These are phyloP conservation scores for Eretmocerus hayati DNA, from an alignment of 2,888 invertebrate genomes.

Conservation along the genomic window DNA sequence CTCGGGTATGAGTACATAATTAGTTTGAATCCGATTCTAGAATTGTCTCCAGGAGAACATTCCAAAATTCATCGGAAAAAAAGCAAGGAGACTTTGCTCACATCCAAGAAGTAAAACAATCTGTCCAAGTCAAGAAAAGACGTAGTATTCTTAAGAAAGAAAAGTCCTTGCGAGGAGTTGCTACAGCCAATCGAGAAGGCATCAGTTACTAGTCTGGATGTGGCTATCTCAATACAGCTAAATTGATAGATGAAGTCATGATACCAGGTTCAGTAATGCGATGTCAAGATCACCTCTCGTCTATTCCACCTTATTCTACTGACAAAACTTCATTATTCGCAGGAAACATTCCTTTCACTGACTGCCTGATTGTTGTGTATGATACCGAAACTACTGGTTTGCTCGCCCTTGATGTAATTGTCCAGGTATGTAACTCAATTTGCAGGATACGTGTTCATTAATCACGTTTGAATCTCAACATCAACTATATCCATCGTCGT, in stretches of 20 bases:
- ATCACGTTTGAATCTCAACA: neutral
- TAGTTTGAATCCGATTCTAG: neutral
- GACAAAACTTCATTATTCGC: neutral
- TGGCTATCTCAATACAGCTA: slow-evolving; percentile 5
- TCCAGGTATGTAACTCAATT: neutral
- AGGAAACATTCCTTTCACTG: neutral
- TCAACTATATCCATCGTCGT: neutral
- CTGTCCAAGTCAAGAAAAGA: neutral
- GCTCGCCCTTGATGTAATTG: neutral
- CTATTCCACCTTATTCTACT: no score
- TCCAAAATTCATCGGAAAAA: neutral
- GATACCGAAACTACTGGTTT: slow-evolving; percentile 4
- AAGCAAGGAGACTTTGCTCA: neutral
- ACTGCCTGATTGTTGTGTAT: neutral
- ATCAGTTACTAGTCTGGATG: slow-evolving; percentile 1
- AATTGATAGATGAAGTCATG: slow-evolving; percentile 6
- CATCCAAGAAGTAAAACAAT: neutral
- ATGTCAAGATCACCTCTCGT: no score
- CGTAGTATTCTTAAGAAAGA: slow-evolving; percentile 2
- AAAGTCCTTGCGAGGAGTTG: neutral
- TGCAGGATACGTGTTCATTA: no score
- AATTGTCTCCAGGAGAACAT: slow-evolving; percentile 1
- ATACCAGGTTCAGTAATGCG: no score
- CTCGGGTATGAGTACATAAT: neutral
- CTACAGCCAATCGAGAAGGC: neutral